phyloP scores from a whole-genome alignment of 64 coral and sea anemone species.

The Dendronephthya gigantea region DNA sequence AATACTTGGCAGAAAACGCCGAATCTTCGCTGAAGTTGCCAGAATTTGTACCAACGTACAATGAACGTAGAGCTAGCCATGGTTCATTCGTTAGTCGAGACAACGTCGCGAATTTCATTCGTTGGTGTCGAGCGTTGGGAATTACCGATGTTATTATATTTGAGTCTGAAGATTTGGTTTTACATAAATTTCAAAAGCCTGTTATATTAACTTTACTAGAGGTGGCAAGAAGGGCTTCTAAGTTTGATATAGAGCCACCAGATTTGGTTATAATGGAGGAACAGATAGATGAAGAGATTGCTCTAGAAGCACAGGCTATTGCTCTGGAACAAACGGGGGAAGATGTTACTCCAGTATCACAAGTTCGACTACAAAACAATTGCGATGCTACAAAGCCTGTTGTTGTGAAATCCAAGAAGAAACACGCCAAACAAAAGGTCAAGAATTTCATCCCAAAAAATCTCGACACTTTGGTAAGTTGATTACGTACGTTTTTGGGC shows the following conservation, averaged over 20 bases:
- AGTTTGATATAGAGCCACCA: conserved; percentile 15
- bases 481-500: too few relatives aligned
- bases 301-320: background rate
- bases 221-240: background rate
- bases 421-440: background rate
- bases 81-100: conserved; percentile 13
- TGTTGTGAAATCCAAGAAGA: background rate
- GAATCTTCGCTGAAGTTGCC: background rate
- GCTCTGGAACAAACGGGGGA: background rate
- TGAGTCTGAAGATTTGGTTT: background rate
- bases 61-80: background rate
- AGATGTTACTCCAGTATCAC: background rate
- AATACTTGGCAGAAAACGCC: background rate
- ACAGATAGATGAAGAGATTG: conserved; percentile 6
- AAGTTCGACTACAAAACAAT: background rate
- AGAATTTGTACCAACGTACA: background rate
- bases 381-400: background rate
- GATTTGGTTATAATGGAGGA: conserved; percentile 9
- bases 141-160: conserved; percentile 3
- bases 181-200: conserved; percentile 14
- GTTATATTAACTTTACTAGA: conserved; percentile 2
- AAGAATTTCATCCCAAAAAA: conserved; percentile 18
- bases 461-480: conserved; percentile 13
- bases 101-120: background rate
- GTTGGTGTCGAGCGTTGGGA: background rate